These are phyloP conservation scores for Brachionus rubens DNA, from an alignment of 1,140 invertebrate species.

Conservation along the genomic window DNA sequence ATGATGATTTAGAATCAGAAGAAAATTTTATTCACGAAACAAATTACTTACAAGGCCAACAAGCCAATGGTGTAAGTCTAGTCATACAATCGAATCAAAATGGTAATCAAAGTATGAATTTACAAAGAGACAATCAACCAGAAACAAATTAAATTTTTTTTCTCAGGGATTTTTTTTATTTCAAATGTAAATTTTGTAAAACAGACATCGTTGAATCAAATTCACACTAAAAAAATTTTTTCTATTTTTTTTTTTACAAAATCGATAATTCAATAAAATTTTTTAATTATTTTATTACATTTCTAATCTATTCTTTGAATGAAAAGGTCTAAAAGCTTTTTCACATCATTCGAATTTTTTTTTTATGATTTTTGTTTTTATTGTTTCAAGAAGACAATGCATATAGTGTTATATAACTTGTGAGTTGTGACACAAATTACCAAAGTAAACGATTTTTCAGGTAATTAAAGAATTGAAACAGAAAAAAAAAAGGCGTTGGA, in stretches of 20 bases:
- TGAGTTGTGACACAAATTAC: no score
- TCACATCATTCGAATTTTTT: no score
- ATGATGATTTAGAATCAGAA: conserved; percentile 29
- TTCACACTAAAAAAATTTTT: not conserved
- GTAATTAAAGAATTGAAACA: no score
- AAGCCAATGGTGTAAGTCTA: not conserved
- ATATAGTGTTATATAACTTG: no score
- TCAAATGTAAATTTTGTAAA: not conserved
- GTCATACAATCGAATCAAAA: conserved; percentile 8
- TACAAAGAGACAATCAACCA: conserved; percentile 30
- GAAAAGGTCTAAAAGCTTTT: conserved; percentile 32
- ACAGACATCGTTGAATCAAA: not conserved
- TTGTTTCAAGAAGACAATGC: no score
- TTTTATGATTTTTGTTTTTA: not conserved
- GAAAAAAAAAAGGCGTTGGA: no score
- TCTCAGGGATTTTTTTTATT: not conserved
- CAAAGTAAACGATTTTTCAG: no score
- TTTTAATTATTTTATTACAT: not conserved
- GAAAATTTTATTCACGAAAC: not conserved
- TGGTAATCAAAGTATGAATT: conserved; percentile 20
- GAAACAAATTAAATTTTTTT: conserved; percentile 3
- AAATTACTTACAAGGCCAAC: not conserved
- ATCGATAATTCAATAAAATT: conserved; percentile 34
- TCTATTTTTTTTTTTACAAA: not conserved
- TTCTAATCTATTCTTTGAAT: not conserved